Percentiles rank a stretch among this genome's conserved stretches.
Conservation (phyloP, 2,113 vertebrate genomes). For the Prionailurus bengalensis region DNA sequence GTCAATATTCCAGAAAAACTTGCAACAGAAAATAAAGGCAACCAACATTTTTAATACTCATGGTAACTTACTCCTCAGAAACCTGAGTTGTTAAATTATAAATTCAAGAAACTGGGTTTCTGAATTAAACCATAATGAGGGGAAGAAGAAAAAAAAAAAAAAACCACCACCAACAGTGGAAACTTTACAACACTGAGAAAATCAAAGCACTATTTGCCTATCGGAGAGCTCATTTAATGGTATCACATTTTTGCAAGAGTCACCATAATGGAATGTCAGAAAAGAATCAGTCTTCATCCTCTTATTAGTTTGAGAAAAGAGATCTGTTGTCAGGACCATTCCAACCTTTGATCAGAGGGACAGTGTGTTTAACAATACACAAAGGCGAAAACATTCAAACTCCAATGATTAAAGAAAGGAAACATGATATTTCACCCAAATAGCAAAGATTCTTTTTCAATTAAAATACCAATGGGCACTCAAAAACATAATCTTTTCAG, state of each 20-base stretch:
- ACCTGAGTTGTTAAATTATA: conserved; percentile 36
- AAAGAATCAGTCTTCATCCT: conserved; percentile 2
- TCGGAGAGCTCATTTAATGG: background rate
- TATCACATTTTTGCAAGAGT: background rate
- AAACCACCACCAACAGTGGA: background rate
- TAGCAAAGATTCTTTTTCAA: conserved; percentile 60
- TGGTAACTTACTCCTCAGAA: conserved; percentile 7
- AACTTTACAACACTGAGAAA: background rate
- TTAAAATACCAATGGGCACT: conserved; percentile 26
- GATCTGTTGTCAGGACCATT: background rate
- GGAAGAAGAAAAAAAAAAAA: background rate
- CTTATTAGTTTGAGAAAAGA: conserved; percentile 11
- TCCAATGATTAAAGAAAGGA: conserved; percentile 58
- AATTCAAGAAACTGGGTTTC: conserved; percentile 15
- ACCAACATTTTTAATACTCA: background rate
- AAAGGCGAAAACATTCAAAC: conserved; percentile 17
- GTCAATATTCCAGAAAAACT: background rate
- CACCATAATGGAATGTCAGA: conserved; percentile 43
- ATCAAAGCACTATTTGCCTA: background rate
- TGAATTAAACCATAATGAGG: conserved; percentile 21
- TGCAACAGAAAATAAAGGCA: conserved; percentile 14
- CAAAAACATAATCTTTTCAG: conserved; percentile 53
- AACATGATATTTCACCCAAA: conserved; percentile 34
- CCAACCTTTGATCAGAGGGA: background rate
- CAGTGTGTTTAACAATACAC: background rate